phyloP scores from a whole-genome alignment of 1,140 invertebrate species.

The Drepana arcuata region DNA sequence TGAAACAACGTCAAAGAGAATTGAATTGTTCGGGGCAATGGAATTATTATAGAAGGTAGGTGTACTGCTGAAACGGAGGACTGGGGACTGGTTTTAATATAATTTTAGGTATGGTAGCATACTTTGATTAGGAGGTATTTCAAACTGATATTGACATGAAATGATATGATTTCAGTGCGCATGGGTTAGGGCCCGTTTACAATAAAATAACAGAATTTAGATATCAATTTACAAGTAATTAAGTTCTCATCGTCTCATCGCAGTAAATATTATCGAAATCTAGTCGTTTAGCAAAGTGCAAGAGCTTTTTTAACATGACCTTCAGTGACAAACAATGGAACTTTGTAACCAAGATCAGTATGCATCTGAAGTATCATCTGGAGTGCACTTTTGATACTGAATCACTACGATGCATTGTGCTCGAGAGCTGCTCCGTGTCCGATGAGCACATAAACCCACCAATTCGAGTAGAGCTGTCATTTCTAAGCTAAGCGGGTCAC shows the following conservation, averaged over 20 bases:
- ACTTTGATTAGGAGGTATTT: neutral
- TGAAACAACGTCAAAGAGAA: constrained; percentile 1
- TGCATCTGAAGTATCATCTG: too few species aligned
- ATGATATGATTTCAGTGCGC: too few species aligned
- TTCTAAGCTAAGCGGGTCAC: neutral
- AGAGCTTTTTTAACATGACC: neutral
- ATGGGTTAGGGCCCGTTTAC: too few species aligned
- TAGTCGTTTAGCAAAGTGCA: constrained; percentile 7
- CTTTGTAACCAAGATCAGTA: too few species aligned
- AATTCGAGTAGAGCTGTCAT: constrained; percentile 5
- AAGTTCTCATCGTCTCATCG: too few species aligned
- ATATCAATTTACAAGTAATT: too few species aligned
- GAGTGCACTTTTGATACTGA: constrained; percentile 13
- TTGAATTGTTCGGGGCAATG: neutral
- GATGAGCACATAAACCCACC: constrained; percentile 15
- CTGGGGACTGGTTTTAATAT: neutral
- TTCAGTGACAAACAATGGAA: too few species aligned
- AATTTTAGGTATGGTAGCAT: too few species aligned
- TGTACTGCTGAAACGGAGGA: neutral
- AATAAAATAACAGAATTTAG: too few species aligned
- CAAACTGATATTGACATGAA: too few species aligned
- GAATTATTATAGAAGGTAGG: constrained; percentile 1
- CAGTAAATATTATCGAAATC: too few species aligned
- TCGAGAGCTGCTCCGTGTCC: constrained; percentile 23
- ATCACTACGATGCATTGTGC: constrained; percentile 18